phyloP scores from a whole-genome alignment of 2,113 vertebrate genomes.

The Mola mola region DNA sequence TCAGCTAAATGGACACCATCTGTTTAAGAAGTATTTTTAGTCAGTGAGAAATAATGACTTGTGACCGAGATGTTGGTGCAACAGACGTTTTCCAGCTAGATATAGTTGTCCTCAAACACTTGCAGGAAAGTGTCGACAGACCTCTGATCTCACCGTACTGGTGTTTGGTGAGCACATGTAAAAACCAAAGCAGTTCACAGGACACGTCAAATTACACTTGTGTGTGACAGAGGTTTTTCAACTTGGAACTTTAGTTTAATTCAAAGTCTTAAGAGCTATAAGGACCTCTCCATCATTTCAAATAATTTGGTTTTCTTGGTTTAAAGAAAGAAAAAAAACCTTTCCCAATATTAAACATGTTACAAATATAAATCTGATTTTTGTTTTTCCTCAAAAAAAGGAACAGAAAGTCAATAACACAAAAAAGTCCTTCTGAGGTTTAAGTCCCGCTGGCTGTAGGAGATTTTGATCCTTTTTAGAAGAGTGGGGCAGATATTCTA shows the following conservation, averaged over 20 bases:
- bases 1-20: background rate
- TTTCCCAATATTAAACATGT: constrained; percentile 70
- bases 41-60: constrained; percentile 1
- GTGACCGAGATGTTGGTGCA: constrained; percentile 2
- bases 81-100: constrained; percentile 9
- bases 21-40: no score
- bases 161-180: constrained; percentile 8
- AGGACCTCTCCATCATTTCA: constrained; percentile 48
- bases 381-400: constrained; percentile 68
- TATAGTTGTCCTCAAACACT: constrained; percentile 9
- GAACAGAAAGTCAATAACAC: constrained; percentile 73
- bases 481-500: constrained; percentile 47
- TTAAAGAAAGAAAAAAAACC: constrained; percentile 40
- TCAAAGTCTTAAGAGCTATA: constrained; percentile 66
- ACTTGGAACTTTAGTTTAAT: constrained; percentile 31
- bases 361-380: constrained; percentile 86
- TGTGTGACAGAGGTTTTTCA: background rate
- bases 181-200: constrained; percentile 19
- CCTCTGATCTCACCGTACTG: constrained; percentile 22
- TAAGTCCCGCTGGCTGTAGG: constrained; percentile 57
- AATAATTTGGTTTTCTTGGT: constrained; percentile 39
- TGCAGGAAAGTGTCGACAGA: constrained; percentile 5
- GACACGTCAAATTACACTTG: constrained; percentile 24
- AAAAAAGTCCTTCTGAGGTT: constrained; percentile 69
- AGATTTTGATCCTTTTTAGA: constrained; percentile 36